phyloP scores from a whole-genome alignment of 1,140 invertebrate genomes.

The Procambarus clarkii region DNA sequence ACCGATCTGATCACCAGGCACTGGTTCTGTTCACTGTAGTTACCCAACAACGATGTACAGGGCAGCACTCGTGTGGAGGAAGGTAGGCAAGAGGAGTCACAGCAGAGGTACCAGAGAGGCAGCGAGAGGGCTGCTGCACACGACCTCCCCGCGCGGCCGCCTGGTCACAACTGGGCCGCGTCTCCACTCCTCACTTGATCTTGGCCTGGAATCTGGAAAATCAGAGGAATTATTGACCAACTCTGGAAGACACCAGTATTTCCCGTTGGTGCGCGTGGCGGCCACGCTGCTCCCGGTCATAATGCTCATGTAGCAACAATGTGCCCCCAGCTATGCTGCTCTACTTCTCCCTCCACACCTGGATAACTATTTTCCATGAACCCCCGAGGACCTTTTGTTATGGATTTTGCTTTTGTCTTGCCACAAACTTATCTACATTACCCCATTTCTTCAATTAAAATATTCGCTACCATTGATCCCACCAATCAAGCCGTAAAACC shows the following conservation, averaged over 20 bases:
- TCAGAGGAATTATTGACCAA: conserved; percentile 24
- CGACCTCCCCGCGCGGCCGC: not conserved
- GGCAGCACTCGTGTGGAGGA: not conserved
- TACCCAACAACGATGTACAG: not conserved
- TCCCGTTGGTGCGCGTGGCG: conserved; percentile 1
- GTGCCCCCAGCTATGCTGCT: not conserved
- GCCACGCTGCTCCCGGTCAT: not conserved
- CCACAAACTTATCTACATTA: too few relatives aligned
- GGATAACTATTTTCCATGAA: too few relatives aligned
- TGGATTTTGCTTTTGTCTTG: too few relatives aligned
- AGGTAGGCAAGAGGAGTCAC: not conserved
- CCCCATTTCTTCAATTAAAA: too few relatives aligned
- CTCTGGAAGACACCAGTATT: conserved; percentile 9
- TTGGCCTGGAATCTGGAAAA: conserved; percentile 39
- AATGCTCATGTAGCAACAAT: not conserved
- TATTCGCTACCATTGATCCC: too few relatives aligned
- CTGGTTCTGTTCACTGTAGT: not conserved
- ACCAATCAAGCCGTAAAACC: too few relatives aligned
- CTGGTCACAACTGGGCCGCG: conserved; percentile 1
- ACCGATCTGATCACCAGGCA: not conserved
- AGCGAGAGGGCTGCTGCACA: not conserved
- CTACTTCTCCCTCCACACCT: not conserved
- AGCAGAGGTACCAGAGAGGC: not conserved
- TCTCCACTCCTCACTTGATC: conserved; percentile 21
- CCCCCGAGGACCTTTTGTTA: too few relatives aligned